These are phyloP conservation scores for Diarsia dahlii DNA, from an alignment of 2,888 invertebrate species.

Conservation along the genomic window DNA sequence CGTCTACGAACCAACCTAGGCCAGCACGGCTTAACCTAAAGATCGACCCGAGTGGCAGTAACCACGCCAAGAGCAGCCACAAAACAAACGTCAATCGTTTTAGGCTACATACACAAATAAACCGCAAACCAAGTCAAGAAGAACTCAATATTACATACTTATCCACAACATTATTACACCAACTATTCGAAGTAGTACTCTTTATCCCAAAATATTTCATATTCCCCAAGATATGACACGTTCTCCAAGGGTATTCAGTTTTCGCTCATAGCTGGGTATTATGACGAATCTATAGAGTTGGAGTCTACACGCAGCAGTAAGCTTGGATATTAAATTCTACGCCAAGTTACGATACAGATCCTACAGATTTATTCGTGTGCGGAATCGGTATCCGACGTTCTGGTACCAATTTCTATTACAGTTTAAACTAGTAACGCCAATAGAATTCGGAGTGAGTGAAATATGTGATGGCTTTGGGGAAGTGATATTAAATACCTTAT, in stretches of 20 bases:
- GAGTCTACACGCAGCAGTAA: constrained; percentile 31
- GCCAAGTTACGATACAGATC: constrained; percentile 48
- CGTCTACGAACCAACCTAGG: no score
- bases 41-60: no score
- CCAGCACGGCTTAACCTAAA: no score
- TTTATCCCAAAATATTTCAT: constrained; percentile 40
- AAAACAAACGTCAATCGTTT: not conserved
- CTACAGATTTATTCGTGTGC: constrained; percentile 50
- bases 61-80: no score
- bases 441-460: constrained; percentile 5
- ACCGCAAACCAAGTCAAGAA: not conserved
- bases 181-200: constrained; percentile 21
- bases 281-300: constrained; percentile 38
- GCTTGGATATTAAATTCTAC: constrained; percentile 56
- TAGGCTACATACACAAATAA: not conserved
- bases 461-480: not conserved
- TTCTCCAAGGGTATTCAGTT: constrained; percentile 12
- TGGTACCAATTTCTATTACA: constrained; percentile 25
- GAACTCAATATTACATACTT: constrained; percentile 41
- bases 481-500: not conserved
- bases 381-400: constrained; percentile 35
- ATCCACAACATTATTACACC: constrained; percentile 23
- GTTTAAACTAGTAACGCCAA: constrained; percentile 23
- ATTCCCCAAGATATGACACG: constrained; percentile 31
- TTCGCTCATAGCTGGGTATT: constrained; percentile 35